Conservation (phyloP, 2,888 invertebrate species). For the Liopterus haemorrhoidalis region DNA sequence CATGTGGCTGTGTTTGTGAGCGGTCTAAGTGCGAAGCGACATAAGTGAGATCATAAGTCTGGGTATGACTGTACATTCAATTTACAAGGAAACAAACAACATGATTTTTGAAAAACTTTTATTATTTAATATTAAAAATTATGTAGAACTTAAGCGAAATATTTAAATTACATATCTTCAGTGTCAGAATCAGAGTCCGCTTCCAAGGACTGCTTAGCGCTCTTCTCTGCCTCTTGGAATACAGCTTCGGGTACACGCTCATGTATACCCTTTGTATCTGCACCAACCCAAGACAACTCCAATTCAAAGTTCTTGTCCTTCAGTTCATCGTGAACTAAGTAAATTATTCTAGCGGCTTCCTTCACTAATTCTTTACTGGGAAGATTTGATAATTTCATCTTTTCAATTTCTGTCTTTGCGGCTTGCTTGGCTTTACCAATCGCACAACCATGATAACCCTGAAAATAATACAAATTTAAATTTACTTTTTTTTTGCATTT, state of each 20-base stretch:
- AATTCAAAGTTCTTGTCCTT: constrained; percentile 95
- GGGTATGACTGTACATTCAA: too few species aligned
- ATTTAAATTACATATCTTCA: constrained; percentile 56
- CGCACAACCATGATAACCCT: constrained; percentile 95
- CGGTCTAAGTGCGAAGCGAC: too few species aligned
- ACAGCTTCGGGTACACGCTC: constrained; percentile 71
- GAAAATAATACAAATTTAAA: constrained; percentile 36
- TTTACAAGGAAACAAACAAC: too few species aligned
- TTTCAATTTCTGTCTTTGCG: constrained; percentile 99
- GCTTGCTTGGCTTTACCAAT: constrained; percentile 98
- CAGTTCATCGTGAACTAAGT: constrained; percentile 85
- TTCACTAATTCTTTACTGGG: constrained; percentile 80
- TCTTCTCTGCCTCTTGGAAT: constrained; percentile 77
- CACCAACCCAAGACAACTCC: constrained; percentile 91
- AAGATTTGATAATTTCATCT: constrained; percentile 81
- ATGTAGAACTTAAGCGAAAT: constrained; percentile 9
- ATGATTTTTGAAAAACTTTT: too few species aligned
- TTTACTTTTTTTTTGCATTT: constrained; percentile 3
- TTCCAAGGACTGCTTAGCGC: constrained; percentile 82
- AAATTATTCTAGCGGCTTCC: constrained; percentile 91
- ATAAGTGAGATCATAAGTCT: too few species aligned
- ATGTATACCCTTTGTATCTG: constrained; percentile 72
- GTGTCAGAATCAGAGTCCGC: constrained; percentile 83
- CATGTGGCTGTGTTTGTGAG: too few species aligned
- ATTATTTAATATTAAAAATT: constrained; percentile 12